Base-by-base conservation (phyloP, 2,113 vertebrate genomes). In the Seriola aureovittata region DNA sequence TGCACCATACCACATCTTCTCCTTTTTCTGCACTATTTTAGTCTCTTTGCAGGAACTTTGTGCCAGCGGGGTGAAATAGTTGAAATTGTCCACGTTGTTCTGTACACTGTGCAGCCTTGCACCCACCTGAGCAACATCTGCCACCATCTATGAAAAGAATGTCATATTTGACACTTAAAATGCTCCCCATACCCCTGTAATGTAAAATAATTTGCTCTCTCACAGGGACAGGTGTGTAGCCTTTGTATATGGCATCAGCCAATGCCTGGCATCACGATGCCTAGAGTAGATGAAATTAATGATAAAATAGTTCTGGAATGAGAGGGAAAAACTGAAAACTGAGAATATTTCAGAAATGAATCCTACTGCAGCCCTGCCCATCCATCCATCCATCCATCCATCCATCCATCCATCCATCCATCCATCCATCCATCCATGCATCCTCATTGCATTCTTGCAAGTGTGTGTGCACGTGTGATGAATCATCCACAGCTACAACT, bases 71-170 rank as follows among this genome's bases (percentile, higher is more conserved):
- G 75, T 68, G 63, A 81, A 75, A 62, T 1, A 62, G 75, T 36
- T 58, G 71, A 85, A 85, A 55, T 69, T 44, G 76, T 54, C 65
- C 66, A 34, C 16, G 62, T 72, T 80, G 77, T 65, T 78, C 48
- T 73, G 59, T 46, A 46, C 78, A 58, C 44, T 32, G 16, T 68
- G 68, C 57, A 57, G 64, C 68, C 55, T 75, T n/a, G 23, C 60
- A 71, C 60, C 29, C 60, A 60, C 19, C 80, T 52, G 67, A 76
- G 71, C 58, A 71, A 83, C 75, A 77, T 79, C 34, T 86, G 75
- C 42, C 52, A 63, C 66, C 1, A 54, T 34, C 59, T 17, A 62
- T 17, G 34, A 52, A 68, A 72, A 38, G 19, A 69, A 54, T 44
- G 62, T 42, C 69, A 69, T 32, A 66, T 77, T 54, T 77, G 57